Evolutionary conservation across 2,888 invertebrate species (phyloP), one percentile per base, ranked within the genome.

Genomic region (Hyposoter dolosus): DNA sequence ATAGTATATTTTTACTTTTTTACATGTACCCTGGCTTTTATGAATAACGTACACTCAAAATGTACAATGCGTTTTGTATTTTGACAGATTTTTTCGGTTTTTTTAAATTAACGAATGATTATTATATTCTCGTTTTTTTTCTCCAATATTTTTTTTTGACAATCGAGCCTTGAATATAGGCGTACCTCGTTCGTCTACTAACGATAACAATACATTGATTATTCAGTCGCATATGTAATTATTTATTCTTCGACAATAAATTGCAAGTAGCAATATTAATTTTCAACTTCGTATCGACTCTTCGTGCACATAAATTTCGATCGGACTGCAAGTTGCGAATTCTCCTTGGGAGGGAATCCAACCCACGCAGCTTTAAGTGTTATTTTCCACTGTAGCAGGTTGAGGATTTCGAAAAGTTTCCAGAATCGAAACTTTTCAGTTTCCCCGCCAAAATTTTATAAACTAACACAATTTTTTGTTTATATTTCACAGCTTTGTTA

Each of bases 181-280:
- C 68, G 45, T 75, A 28, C 56, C 28, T 85, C 43, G 56, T 40
- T 75, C 15, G 47, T 82, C 80, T 74, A 82, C 28, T 50, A 83
- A 87, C 82, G 88, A 81, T 88, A 88, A 85, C 86, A 86, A 89
- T 85, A 50, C 60, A 85, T 90, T 90, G 89, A 89, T 91, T 90
- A 92, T 91, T 92, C 92, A 91, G 92, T 92, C 92, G 90, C 89
- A 87, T 90, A 85, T 87, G 88, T 90, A 85, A 60, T 45, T 72
- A 76, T 76, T 81, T 80, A 78, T 77, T 78, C 84, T 53, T 40
- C 40, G 40, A 40, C 5, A 40, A 10, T 40, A 40, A 40, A 40
- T 40, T 40, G 10, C 40, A 40, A 9, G 40, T 40, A 9, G 40
- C 9, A 40, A 40, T 10, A 40, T 40, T 40, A 40, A 53, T 77